A percentile compares a stretch with the other conserved stretches of the same genome.
Conservation (phyloP, 2,113 vertebrate species). For the Brachirus orientalis region DNA sequence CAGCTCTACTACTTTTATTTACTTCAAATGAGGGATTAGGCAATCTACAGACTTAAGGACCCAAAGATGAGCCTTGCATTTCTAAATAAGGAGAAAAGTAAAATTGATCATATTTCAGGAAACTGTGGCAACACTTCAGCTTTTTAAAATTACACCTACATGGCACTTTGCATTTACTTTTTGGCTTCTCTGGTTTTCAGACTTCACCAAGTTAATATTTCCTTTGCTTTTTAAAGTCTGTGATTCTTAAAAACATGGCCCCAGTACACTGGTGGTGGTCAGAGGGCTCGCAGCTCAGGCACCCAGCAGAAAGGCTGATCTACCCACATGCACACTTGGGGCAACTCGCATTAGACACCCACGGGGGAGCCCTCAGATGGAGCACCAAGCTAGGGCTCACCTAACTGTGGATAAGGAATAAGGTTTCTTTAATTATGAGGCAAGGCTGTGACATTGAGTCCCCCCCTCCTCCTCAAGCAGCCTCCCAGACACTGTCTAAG, state of each 20-base stretch:
- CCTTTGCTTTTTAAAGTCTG: slow-evolving; percentile 45
- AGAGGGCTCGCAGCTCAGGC: slow-evolving; percentile 61
- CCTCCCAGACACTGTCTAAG: slow-evolving; percentile 80
- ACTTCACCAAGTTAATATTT: slow-evolving; percentile 57
- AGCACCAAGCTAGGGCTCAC: slow-evolving; percentile 67
- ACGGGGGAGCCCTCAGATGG: slow-evolving; percentile 67
- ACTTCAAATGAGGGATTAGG: slow-evolving; percentile 83
- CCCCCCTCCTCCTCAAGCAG: slow-evolving; percentile 69
- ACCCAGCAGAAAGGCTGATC: slow-evolving; percentile 69
- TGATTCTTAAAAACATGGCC: slow-evolving; percentile 48
- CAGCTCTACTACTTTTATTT: slow-evolving; percentile 84
- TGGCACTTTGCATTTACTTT: slow-evolving; percentile 36
- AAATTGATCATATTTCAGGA: slow-evolving; percentile 67
- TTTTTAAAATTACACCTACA: slow-evolving; percentile 53
- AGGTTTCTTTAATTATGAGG: slow-evolving; percentile 82
- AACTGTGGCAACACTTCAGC: slow-evolving; percentile 44
- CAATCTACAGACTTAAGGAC: slow-evolving; percentile 73
- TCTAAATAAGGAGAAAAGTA: slow-evolving; percentile 62
- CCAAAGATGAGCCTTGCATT: slow-evolving; percentile 69
- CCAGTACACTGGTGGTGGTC: slow-evolving; percentile 47
- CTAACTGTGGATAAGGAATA: slow-evolving; percentile 79
- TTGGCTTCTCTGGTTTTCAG: slow-evolving; percentile 41
- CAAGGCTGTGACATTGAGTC: slow-evolving; percentile 76
- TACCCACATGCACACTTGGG: slow-evolving; percentile 71
- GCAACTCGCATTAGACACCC: slow-evolving; percentile 72